These are phyloP conservation scores for Rhipidura dahli DNA, from an alignment of 2,113 vertebrate genomes.

Conservation along the genomic window DNA sequence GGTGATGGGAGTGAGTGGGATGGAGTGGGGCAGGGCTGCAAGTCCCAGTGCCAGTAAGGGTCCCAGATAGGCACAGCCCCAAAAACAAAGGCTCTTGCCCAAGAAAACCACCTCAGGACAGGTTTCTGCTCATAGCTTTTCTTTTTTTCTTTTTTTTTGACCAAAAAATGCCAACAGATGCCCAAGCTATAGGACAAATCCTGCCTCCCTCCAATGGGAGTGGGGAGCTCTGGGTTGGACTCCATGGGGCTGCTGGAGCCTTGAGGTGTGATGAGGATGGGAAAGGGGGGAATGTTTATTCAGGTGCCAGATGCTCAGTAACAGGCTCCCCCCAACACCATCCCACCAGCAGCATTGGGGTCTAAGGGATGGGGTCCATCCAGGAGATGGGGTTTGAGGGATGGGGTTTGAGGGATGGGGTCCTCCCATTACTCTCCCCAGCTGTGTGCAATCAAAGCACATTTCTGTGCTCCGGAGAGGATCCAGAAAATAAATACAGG, in stretches of 20 bases:
- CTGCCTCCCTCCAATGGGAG: neutral
- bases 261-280: neutral
- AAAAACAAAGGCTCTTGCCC: neutral
- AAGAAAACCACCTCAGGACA: neutral
- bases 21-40: rapidly evolving
- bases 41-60: neutral
- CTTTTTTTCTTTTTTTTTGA: too few species aligned
- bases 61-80: neutral
- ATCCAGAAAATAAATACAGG: neutral
- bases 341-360: rapidly evolving
- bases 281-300: neutral
- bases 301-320: neutral
- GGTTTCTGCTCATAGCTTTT: neutral
- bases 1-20: neutral
- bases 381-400: neutral
- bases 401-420: rapidly evolving
- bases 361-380: neutral
- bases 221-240: neutral
- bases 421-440: neutral
- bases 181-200: neutral
- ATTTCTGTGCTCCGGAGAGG: neutral
- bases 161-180: neutral
- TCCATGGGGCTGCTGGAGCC: neutral
- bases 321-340: neutral
- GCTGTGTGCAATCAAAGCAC: neutral